These are phyloP conservation scores for Bucorvus abyssinicus DNA, from an alignment of 2,797 vertebrate genomes.

Conservation along the genomic window DNA sequence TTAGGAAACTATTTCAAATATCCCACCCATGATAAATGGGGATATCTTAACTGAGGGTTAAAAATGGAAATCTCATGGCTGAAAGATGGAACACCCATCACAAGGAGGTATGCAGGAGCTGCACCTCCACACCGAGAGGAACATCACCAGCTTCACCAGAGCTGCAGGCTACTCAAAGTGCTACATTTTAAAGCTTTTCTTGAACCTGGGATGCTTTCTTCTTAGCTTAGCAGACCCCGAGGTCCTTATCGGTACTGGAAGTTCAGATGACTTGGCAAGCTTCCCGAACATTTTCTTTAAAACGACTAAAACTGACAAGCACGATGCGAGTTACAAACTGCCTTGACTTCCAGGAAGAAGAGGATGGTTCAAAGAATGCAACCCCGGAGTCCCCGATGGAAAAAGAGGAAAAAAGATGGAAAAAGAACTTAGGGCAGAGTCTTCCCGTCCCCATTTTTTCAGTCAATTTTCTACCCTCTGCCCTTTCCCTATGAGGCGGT, in stretches of 20 bases:
- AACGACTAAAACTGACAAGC: not conserved
- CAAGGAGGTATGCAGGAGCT: not conserved
- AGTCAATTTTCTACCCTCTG: not conserved
- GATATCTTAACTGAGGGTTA: not conserved
- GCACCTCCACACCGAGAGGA: not conserved
- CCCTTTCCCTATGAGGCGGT: not conserved
- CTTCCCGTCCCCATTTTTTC: not conserved
- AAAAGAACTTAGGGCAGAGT: not conserved
- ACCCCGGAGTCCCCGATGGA: not conserved
- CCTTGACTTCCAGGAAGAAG: conserved; percentile 26
- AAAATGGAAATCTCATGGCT: not conserved
- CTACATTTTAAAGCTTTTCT: not conserved
- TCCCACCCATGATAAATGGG: not conserved
- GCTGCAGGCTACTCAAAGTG: not conserved
- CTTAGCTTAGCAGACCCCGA: not conserved
- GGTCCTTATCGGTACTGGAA: not conserved
- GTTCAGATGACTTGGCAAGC: conserved; percentile 3
- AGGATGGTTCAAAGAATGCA: conserved; percentile 12
- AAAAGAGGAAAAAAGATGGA: not conserved
- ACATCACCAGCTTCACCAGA: not conserved
- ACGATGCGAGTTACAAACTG: not conserved
- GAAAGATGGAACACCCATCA: not conserved
- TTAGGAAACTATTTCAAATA: not conserved
- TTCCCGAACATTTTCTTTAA: not conserved
- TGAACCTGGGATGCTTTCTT: not conserved